A percentile compares a stretch with the other conserved stretches of the same genome.
These are phyloP conservation scores for Polydrusus cervinus DNA, from an alignment of 2,888 invertebrate genomes.

Conservation along the genomic window DNA sequence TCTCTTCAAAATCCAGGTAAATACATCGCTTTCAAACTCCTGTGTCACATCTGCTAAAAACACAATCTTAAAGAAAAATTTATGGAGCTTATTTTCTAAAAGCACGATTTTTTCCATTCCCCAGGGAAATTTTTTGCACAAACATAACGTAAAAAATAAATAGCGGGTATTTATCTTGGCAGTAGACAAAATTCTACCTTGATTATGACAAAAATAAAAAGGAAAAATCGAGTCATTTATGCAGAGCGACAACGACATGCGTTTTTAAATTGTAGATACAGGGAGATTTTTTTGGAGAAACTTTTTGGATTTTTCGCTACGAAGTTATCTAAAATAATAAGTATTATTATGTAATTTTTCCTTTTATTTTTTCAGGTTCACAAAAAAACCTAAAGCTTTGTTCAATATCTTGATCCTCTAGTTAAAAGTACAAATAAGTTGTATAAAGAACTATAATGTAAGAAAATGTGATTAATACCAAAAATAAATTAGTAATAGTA, in stretches of 20 bases:
- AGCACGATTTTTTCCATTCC: conserved; percentile 45
- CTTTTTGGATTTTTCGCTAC: no score
- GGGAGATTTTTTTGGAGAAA: no score
- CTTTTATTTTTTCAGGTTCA: no score
- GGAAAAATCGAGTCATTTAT: conserved; percentile 35
- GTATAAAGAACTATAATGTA: no score
- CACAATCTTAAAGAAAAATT: conserved; percentile 44
- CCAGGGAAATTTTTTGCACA: conserved; percentile 46
- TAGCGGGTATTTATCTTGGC: conserved; percentile 41
- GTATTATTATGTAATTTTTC: no score
- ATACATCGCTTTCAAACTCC: conserved; percentile 19
- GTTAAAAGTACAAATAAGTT: no score
- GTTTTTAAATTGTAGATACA: conserved; percentile 8
- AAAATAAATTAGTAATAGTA: no score
- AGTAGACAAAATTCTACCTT: conserved; percentile 23
- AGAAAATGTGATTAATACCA: no score
- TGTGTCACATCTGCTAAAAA: conserved; percentile 45
- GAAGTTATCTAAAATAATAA: no score
- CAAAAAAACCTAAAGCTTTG: no score
- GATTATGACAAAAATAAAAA: conserved; percentile 33
- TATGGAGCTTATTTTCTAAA: conserved; percentile 46
- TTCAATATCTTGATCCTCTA: no score
- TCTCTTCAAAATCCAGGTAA: conserved; percentile 35
- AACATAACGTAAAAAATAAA: conserved; percentile 44
- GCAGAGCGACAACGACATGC: neutral